A percentile compares a stretch with the other conserved stretches of the same genome.
Conservation (phyloP, 2,888 invertebrate genomes). For the Epicampocera succincta region DNA sequence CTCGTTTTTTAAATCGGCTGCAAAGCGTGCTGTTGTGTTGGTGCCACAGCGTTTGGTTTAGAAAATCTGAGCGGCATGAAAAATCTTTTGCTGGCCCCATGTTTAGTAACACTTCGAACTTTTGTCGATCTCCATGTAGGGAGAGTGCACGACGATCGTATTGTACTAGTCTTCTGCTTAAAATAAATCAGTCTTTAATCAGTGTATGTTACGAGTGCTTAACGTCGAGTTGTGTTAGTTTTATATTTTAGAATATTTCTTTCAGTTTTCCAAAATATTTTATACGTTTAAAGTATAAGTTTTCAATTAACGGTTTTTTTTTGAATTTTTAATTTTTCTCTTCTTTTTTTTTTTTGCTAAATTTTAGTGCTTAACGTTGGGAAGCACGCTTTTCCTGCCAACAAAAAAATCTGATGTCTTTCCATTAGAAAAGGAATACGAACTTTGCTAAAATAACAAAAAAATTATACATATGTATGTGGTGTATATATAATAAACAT, state of each 20-base stretch:
- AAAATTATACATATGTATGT: conserved; percentile 26
- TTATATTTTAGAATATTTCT: conserved; percentile 17
- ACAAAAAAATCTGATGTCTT: conserved; percentile 40
- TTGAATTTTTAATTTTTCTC: neutral
- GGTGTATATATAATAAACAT: conserved; percentile 29
- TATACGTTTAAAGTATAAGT: conserved; percentile 11
- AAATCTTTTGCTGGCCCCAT: conserved; percentile 79
- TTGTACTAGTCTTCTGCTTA: conserved; percentile 56
- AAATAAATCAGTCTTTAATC: conserved; percentile 63
- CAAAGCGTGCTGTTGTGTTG: conserved; percentile 38
- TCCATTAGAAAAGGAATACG: conserved; percentile 48
- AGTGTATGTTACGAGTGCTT: conserved; percentile 68
- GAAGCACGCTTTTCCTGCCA: conserved; percentile 51
- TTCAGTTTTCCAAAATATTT: conserved; percentile 17
- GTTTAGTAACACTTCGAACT: conserved; percentile 82
- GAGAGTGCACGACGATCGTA: conserved; percentile 79
- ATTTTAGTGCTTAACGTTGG: conserved; percentile 60
- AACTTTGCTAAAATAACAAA: conserved; percentile 23
- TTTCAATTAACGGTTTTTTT: conserved; percentile 22
- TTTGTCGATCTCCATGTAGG: conserved; percentile 82
- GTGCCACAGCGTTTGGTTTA: conserved; percentile 54
- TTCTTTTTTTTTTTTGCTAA: conserved; percentile 38
- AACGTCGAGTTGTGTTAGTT: conserved; percentile 69
- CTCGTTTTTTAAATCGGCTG: conserved; percentile 52
- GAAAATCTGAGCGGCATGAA: conserved; percentile 72